A percentile compares a stretch with the other conserved stretches of the same genome.
Evolutionary conservation across 1,140 invertebrate species (phyloP).

Genomic region (Phocides pigmalion): DNA sequence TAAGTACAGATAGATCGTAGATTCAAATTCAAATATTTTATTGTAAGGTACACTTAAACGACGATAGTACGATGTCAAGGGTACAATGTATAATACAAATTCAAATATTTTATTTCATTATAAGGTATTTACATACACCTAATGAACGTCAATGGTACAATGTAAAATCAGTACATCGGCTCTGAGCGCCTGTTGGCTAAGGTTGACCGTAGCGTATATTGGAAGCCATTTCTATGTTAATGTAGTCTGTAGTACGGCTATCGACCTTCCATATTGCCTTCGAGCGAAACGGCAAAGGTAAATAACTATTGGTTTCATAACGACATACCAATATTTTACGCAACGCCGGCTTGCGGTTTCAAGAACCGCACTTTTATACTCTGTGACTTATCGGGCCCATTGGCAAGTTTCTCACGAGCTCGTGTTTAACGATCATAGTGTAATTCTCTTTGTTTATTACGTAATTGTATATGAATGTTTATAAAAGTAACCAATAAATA

Average conservation of each 20-base stretch:
- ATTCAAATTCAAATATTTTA: too few species aligned
- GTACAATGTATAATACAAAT: too few species aligned
- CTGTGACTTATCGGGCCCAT: constrained; percentile 13
- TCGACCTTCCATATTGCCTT: constrained; percentile 11
- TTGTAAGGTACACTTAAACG: too few species aligned
- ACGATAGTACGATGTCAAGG: too few species aligned
- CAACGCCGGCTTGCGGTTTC: constrained; percentile 10
- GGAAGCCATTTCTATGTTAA: neutral
- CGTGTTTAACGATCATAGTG: neutral
- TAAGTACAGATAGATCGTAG: too few species aligned
- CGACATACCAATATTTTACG: constrained; percentile 22
- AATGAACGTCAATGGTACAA: too few species aligned
- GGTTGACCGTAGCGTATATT: neutral
- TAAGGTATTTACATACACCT: too few species aligned
- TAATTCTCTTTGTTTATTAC: neutral
- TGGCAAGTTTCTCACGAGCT: constrained; percentile 8
- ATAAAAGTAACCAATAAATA: too few species aligned
- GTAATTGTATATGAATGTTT: neutral
- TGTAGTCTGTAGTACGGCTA: constrained; percentile 7
- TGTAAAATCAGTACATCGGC: too few species aligned
- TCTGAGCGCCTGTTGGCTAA: too few species aligned
- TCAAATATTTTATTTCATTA: too few species aligned
- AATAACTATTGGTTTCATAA: constrained; percentile 31
- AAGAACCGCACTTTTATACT: constrained; percentile 13
- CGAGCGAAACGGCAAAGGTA: constrained; percentile 25